These are phyloP conservation scores for Brachionus calyciflorus DNA, from an alignment of 1,140 invertebrate species.

Conservation along the genomic window DNA sequence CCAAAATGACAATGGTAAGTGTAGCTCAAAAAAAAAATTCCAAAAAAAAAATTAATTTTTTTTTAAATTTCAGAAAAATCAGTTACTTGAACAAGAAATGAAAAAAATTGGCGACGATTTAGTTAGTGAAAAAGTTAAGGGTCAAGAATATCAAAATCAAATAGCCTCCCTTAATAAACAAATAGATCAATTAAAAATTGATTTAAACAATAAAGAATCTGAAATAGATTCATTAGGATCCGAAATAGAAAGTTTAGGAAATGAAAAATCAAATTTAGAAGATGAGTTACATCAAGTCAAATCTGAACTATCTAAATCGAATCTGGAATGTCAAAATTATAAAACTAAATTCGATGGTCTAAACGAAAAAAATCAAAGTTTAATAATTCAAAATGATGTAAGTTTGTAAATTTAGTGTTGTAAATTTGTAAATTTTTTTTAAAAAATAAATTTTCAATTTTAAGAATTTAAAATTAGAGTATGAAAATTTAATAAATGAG, in stretches of 20 bases:
- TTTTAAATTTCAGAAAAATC: conserved; percentile 6
- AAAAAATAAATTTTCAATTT: conserved; percentile 2
- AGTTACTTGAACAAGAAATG: conserved; percentile 20
- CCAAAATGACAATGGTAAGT: conserved; percentile 1
- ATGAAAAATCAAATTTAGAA: not conserved
- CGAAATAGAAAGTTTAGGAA: not conserved
- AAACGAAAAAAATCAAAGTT: conserved; percentile 12
- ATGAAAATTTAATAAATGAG: conserved; percentile 44
- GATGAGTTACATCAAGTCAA: not conserved
- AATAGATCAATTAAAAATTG: not conserved
- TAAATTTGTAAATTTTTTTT: not conserved
- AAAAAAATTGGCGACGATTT: conserved; percentile 21
- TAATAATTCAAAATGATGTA: conserved; percentile 7
- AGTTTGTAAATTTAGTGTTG: conserved; percentile 1
- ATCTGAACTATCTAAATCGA: not conserved
- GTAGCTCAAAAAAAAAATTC: not conserved
- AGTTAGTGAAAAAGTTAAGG: conserved; percentile 33
- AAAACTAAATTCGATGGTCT: not conserved
- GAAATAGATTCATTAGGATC: not conserved
- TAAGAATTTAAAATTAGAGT: conserved; percentile 38
- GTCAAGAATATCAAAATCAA: not conserved
- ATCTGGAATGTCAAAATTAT: not conserved
- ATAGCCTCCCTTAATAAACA: not conserved
- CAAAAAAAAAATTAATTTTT: not conserved
- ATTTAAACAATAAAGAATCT: not conserved